Base-by-base conservation (phyloP, 2,888 invertebrate genomes). In the Drosophila prostipennis region DNA sequence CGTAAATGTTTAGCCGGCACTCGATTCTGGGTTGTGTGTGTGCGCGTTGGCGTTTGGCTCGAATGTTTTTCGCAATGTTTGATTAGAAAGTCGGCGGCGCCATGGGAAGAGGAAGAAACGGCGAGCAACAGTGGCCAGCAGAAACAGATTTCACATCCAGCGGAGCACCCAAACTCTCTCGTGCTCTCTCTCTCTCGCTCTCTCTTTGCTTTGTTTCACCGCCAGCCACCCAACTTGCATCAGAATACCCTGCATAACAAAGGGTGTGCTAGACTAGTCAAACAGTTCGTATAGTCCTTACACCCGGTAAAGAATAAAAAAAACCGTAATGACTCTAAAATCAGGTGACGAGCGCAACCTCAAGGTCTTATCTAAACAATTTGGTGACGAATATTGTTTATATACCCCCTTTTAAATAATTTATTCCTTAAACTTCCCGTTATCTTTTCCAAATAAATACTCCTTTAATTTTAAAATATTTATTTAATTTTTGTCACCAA, bases 11-110 rank as follows among this genome's bases (percentile, higher is more conserved):
- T 67, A 72, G 51, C 89, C 89, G 87, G 83, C 87, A 73, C 71
- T 58, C 71, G 64, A 60, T 83, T 67, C 49, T 39, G 42, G 11
- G 29, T 29, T 8, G 45, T 42, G 34, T 58, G 46, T 39, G 34
- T 26, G 40, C n/a, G 14, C 43, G 11, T 19, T 43, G 36, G 56
- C 39, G 63, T 19, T 49, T 36, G 43, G 19, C 11, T 53, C 11
- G 13, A 32, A 39, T 39, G 39, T 49, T 48, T 79, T 67, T 40
- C 49, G 58, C 68, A 58, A 57, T 78, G 85, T 87, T 87, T 84
- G 87, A 84, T 89, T 84, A 84, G 84, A 84, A 84, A 84, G 89
- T 84, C 75, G 74, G 65, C 72, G 37, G 61, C 58, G 54, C 6
- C 63, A n/a, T 51, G 42, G 70, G 60, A 54, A 65, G 74, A 52